Base-by-base conservation (phyloP, 2,113 vertebrate species). In the Addax nasomaculatus region DNA sequence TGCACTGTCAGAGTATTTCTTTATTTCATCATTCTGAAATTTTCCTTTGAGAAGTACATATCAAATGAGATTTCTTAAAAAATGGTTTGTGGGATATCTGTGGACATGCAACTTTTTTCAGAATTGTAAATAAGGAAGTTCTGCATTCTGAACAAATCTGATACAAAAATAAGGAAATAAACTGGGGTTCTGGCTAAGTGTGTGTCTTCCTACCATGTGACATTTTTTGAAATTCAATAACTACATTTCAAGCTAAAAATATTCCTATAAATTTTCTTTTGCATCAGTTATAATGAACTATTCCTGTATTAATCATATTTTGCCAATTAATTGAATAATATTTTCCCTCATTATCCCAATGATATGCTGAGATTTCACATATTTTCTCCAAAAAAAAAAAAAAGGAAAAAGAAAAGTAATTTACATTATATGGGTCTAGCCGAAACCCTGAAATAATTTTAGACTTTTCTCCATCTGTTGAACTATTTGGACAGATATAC, bases 401-500 rank as follows among this genome's bases (percentile, higher is more conserved):
- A 84, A 9, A 14, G 43, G 2, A 49, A 89, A 79, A 21, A 73
- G 33, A 86, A 88, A 93, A 89, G 15, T 49, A 90, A 88, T 70
- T 93, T 96, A 58, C 11, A 92, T 90, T 92, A 79, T 49, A 85
- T 62, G 8, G n/a, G 81, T 95, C 64, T 95, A 90, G 85, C 30
- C 51, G 86, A 90, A 95, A 76, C 30, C 21, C 70, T 89, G 55
- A 10, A 67, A 85, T 92, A 94, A 92, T 70, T 97, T 93, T 93
- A 90, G 57, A 83, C 21, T 84, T 89, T 92, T 90, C 51, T 96
- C 80, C 80, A 95, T 93, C 76, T 94, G 85, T 95, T 87, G 25
- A 95, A 80, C n/a, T 90, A 95, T 92, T 97, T 92, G 58, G 85
- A 93, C 84, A 96, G 25, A 89, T 17, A 95, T 49, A 92, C 89